Base-by-base conservation (phyloP, 2,797 vertebrate genomes). In the Botia kubotai region DNA sequence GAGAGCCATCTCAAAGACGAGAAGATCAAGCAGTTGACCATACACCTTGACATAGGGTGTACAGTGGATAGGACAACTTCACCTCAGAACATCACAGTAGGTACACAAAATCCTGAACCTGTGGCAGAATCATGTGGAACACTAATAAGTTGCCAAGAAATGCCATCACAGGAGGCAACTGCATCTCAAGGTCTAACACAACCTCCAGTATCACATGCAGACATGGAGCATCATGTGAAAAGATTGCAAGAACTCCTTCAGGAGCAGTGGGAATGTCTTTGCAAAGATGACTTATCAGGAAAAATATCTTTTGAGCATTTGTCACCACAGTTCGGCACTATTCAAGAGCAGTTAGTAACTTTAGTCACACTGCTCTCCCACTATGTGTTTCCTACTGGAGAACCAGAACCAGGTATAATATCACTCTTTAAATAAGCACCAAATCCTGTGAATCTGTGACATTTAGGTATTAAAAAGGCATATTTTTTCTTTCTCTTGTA, bases 191-290 rank as follows among this genome's bases (percentile, higher is more conserved):
- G 50, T 43, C 29, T 23, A 19, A 84, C 75, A 2, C 60, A 0
- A 53, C 26, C 52, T 46, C 72, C 85, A 70, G 76, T 84, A 62
- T 81, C 89, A 0, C 89, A 92, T 33, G 93, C 92, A 17, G 89
- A 93, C 6, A 70, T 95, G 0, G 88, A 94, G 60, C 94, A 94
- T 17, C 97, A 97, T 0, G 93, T 99, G 2, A 92, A 92, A 81
- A 96, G 93, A 90, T 96, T 99, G 87, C 95, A 96, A 87, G 93
- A 92, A 74, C 96, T 99, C 23, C 89, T 99, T 82, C 94, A 96
- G 82, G 93, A 98, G 87, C 98, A 99, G 90, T 98, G 97, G 97
- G 93, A 91, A 74, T 97, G 94, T 87, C 88, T 98, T 87, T 96
- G 97, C 88, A 92, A 92, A 0, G 91, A 94, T 3, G 87, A 90